Evolutionary conservation across 2,888 invertebrate genomes (phyloP).

Genomic region (Caenorhabditis plicata): DNA sequence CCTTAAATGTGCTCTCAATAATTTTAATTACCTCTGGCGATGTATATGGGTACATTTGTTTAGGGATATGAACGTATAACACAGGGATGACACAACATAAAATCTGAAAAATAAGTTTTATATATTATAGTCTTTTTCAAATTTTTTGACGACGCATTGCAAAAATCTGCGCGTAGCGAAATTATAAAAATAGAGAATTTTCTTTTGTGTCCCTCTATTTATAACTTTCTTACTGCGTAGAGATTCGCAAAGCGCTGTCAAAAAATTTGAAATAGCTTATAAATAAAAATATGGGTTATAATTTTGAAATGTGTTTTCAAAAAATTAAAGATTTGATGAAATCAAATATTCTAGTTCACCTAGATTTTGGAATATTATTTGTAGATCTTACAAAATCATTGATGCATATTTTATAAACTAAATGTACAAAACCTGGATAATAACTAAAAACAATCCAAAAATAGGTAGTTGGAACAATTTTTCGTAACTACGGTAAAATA

Average conservation of each 20-base stretch:
- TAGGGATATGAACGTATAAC: constrained; percentile 14
- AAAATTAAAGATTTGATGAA: too few species aligned
- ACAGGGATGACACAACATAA: constrained; percentile 17
- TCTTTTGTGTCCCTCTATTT: constrained; percentile 15
- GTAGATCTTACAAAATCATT: too few species aligned
- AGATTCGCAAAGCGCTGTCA: constrained; percentile 10
- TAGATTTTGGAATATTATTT: too few species aligned
- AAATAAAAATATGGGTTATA: not conserved
- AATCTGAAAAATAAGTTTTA: constrained; percentile 5
- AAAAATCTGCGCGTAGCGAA: too few species aligned
- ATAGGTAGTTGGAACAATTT: constrained; percentile 13
- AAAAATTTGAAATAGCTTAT: too few species aligned
- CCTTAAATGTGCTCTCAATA: too few species aligned
- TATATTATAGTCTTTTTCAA: not conserved
- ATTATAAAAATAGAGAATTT: constrained; percentile 1
- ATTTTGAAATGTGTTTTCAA: too few species aligned
- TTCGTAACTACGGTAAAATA: constrained; percentile 28
- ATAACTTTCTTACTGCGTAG: constrained; percentile 14
- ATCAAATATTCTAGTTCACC: too few species aligned
- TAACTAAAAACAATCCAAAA: constrained; percentile 23
- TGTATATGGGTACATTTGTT: constrained; percentile 30
- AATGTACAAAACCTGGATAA: constrained; percentile 35
- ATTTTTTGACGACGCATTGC: not conserved
- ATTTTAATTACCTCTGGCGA: constrained; percentile 22
- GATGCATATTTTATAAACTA: too few species aligned